These are phyloP conservation scores for Podabrus alpinus DNA, from an alignment of 2,888 invertebrate genomes.

Conservation along the genomic window DNA sequence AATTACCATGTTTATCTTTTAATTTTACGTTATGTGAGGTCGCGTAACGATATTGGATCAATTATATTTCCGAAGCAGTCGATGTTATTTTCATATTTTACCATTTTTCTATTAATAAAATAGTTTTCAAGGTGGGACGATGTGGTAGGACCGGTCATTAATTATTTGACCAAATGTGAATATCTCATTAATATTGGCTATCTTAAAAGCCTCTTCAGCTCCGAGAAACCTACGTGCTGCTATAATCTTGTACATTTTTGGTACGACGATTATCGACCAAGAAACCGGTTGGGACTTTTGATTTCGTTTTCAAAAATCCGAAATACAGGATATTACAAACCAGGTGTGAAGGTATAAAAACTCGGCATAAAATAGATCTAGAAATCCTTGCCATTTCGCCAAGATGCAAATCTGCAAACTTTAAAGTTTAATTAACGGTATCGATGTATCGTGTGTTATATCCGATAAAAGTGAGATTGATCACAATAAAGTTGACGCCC, in stretches of 20 bases:
- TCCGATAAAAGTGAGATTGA: neutral
- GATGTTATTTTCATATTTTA: neutral
- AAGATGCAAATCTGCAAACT: neutral
- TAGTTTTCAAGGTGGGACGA: neutral
- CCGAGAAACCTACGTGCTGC: neutral
- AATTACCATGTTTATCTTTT: neutral
- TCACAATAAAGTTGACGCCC: constrained; percentile 11
- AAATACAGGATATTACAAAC: neutral
- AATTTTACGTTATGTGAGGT: neutral
- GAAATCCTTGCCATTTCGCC: neutral
- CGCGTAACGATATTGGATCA: neutral
- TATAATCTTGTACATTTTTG: neutral
- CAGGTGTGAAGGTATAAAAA: neutral
- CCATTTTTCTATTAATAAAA: neutral
- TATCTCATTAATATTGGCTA: neutral
- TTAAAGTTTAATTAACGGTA: neutral
- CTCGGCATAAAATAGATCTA: neutral
- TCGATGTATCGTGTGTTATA: neutral
- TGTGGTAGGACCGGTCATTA: neutral
- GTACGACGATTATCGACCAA: neutral
- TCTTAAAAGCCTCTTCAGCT: neutral
- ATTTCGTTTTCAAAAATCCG: neutral
- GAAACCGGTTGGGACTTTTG: neutral
- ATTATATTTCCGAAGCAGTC: neutral
- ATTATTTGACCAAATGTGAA: neutral